These are phyloP conservation scores for Brachylomia viminalis DNA, from an alignment of 2,888 invertebrate species.

Conservation along the genomic window DNA sequence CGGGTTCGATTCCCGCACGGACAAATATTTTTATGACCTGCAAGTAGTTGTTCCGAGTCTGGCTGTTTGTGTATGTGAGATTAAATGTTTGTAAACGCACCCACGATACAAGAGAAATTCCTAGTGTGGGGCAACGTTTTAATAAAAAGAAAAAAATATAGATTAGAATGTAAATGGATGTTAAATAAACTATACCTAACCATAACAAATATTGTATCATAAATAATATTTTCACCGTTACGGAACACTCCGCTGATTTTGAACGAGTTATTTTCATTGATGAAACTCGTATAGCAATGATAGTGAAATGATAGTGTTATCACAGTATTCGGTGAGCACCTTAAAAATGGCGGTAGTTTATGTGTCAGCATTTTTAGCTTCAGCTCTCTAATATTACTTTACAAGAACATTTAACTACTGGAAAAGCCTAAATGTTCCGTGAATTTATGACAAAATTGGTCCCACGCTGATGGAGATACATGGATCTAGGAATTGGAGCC, in stretches of 20 bases:
- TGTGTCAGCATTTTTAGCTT: conserved; percentile 41
- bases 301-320: conserved; percentile 5
- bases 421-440: conserved; percentile 72
- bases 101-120: no score
- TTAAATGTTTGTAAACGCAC: no score
- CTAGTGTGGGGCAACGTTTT: no score
- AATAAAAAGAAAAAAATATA: no score
- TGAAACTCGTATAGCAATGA: not conserved
- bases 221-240: not conserved
- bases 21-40: no score
- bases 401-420: conserved; percentile 77
- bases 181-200: not conserved
- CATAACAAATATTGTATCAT: not conserved
- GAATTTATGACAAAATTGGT: conserved; percentile 77
- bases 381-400: conserved; percentile 70
- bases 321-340: not conserved
- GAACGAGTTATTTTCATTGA: not conserved
- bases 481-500: no score
- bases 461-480: conserved; percentile 75
- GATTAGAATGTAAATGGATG: not conserved
- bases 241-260: not conserved
- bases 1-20: no score
- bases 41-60: no score
- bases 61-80: no score
- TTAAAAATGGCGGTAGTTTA: conserved; percentile 48